Evolutionary conservation across 2,113 vertebrate genomes (phyloP).

Genomic region (Thunnus thynnus): DNA sequence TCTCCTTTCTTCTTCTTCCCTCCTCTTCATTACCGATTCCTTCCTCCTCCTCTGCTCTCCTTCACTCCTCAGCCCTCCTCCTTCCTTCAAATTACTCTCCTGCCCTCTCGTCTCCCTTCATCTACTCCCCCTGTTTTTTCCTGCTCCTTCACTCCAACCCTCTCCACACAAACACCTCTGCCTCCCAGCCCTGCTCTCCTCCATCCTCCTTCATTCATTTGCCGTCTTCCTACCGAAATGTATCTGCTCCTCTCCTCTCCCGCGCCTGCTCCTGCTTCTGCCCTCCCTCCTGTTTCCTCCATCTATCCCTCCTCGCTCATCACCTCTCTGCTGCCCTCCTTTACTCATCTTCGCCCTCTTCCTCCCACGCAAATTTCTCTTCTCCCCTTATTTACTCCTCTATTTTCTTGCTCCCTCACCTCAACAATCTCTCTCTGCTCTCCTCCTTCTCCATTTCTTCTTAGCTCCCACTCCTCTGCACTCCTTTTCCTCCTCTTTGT

Average conservation of each 20-base stretch:
- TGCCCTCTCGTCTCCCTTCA: background rate
- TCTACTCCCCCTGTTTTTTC: background rate
- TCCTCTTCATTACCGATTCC: background rate
- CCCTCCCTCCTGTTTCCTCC: background rate
- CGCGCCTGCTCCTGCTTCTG: background rate
- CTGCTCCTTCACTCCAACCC: background rate
- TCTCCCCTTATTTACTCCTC: background rate
- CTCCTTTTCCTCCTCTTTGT: background rate
- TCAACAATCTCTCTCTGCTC: too few relatives aligned
- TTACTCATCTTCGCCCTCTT: background rate
- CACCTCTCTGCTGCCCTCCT: background rate
- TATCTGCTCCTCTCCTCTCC: background rate
- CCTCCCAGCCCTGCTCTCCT: background rate
- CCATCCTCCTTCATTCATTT: slow-evolving; percentile 13
- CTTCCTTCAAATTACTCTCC: background rate
- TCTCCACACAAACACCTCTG: background rate
- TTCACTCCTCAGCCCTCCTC: background rate
- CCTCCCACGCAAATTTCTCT: background rate
- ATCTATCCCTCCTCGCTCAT: background rate
- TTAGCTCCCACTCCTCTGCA: background rate
- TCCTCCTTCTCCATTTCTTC: too few relatives aligned
- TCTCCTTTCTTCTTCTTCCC: background rate
- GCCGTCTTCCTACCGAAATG: slow-evolving; percentile 3
- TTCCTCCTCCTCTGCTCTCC: slow-evolving; percentile 2
- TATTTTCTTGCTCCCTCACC: too few relatives aligned